These are phyloP conservation scores for Andrena bicolor DNA, from an alignment of 2,888 invertebrate species.

Conservation along the genomic window DNA sequence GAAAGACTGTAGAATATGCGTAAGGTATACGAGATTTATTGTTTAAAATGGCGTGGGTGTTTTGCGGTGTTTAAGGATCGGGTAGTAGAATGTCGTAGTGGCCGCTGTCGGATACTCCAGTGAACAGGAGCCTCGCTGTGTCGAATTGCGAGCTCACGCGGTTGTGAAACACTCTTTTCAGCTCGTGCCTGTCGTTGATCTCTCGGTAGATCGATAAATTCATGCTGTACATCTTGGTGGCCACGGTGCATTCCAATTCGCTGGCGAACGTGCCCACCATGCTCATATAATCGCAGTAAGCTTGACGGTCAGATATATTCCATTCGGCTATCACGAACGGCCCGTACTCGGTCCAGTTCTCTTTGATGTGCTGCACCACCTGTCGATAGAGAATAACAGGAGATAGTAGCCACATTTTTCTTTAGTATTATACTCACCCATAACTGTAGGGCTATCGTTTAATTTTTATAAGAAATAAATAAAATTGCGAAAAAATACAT, in stretches of 20 bases:
- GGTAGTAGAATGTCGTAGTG: constrained; percentile 79
- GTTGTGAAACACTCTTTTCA: constrained; percentile 77
- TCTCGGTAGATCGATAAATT: constrained; percentile 80
- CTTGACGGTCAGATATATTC: constrained; percentile 75
- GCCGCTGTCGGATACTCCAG: constrained; percentile 79
- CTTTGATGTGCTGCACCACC: constrained; percentile 78
- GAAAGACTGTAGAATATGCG: background rate
- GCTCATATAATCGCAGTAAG: constrained; percentile 78
- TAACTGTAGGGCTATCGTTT: too few species aligned
- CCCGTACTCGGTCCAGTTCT: constrained; percentile 79
- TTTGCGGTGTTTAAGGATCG: background rate
- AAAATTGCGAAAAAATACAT: too few species aligned
- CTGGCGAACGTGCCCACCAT: constrained; percentile 79
- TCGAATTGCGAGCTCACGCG: constrained; percentile 61
- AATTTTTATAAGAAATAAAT: too few species aligned
- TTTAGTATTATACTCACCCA: too few species aligned
- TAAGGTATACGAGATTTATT: background rate
- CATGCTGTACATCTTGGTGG: constrained; percentile 77
- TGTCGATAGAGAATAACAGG: constrained; percentile 37
- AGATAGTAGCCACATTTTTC: too few species aligned
- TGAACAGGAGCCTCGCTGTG: constrained; percentile 79
- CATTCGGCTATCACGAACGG: constrained; percentile 80
- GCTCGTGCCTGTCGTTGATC: constrained; percentile 64
- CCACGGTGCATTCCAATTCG: constrained; percentile 80
- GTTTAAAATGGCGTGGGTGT: background rate